A percentile compares a stretch with the other conserved stretches of the same genome.
phyloP scores from a whole-genome alignment of 2,113 vertebrate species.

The Xiphias gladius region DNA sequence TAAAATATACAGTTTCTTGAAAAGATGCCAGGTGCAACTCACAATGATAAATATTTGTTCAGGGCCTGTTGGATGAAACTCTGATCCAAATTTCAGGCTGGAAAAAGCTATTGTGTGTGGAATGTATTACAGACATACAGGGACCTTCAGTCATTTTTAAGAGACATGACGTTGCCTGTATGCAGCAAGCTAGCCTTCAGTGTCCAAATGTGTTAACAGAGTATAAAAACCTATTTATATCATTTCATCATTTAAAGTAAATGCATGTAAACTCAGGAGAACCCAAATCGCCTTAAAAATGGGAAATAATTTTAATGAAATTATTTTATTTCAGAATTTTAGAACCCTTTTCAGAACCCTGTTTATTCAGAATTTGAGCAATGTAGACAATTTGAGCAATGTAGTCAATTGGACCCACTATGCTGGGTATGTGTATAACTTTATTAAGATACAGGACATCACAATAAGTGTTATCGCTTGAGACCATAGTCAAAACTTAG shows the following conservation, averaged over 20 bases:
- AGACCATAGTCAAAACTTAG: not conserved
- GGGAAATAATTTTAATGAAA: not conserved
- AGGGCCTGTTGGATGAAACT: not conserved
- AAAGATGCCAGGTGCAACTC: not conserved
- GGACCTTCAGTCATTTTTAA: not conserved
- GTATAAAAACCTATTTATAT: not conserved
- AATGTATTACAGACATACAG: not conserved
- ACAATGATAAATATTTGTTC: conserved; percentile 14
- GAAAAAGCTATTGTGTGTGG: conserved; percentile 40
- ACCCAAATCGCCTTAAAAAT: no score
- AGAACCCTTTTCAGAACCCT: no score
- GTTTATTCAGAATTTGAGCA: no score
- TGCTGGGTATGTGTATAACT: not conserved
- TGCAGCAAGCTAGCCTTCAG: not conserved
- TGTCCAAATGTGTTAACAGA: not conserved
- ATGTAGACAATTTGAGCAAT: no score
- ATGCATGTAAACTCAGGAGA: not conserved
- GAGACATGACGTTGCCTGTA: not conserved
- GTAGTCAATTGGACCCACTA: not conserved
- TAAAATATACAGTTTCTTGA: not conserved
- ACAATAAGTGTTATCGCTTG: not conserved
- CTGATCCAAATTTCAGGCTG: conserved; percentile 22
- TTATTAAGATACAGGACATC: not conserved
- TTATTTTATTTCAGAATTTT: not conserved
- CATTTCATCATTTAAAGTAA: not conserved